Evolutionary conservation across 2,888 invertebrate species (phyloP), one percentile per base, ranked within the genome.

Genomic region (Torymus tubicola): DNA sequence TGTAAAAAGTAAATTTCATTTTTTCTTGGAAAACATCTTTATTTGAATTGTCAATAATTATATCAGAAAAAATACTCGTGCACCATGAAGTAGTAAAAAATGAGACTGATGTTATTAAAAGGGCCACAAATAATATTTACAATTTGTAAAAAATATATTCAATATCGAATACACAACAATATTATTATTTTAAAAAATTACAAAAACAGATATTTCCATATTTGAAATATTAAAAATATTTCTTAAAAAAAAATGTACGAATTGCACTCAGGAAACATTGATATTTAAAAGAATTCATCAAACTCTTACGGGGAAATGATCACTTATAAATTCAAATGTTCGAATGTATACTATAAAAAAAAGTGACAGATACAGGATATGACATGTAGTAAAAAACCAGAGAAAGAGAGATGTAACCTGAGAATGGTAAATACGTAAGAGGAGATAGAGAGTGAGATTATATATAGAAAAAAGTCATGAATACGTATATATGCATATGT

Each of bases 301-400:
- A 79, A 69, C 31, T 64, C 13, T 69, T 64, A 72, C 58, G 58
- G 58, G 14, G 50, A 42, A 75, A 65, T 65, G n/a, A 55, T 78
- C 11, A 58, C 61, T 63, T 18, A 58, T 58, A 57, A 12, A 16
- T 31, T 64, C 24, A 57, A 31, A 57, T n/a, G 24, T n/a, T 64
- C 24, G 64, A 31, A 31, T 24, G 69, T n/a, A n/a, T n/a, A n/a
- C n/a, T 31, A 69, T n/a, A 18, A 68, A 61, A 50, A 65, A 61
- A 71, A 65, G 31, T 31, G 31, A 31, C 31, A 71, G 14, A 73
- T 18, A 77, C 52, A 50, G 31, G 31, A 76, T 31, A 31, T 80
- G 77, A 73, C 68, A 69, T 77, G 75, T 75, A 67, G 31, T 31
- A 31, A 31, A 52, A 75, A 58, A 65, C 65, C 42, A 68, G 70